A percentile compares a stretch with the other conserved stretches of the same genome.
Conservation (phyloP, 2,113 vertebrate genomes). For the Myiozetetes cayanensis region DNA sequence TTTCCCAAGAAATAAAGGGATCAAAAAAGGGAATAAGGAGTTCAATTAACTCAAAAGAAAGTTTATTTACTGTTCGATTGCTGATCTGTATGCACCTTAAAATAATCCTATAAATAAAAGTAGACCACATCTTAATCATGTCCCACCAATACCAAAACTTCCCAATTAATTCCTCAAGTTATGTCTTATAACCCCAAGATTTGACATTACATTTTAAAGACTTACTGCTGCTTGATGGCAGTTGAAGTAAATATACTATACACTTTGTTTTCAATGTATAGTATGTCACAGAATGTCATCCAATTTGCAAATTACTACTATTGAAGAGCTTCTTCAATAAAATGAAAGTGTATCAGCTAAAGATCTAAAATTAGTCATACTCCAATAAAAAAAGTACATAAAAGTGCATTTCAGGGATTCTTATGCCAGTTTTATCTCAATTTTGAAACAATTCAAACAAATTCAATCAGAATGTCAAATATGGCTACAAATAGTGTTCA, state of each 20-base stretch:
- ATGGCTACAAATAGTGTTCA: conserved; percentile 67
- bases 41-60: conserved; percentile 47
- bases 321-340: conserved; percentile 64
- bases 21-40: conserved; percentile 36
- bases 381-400: conserved; percentile 78
- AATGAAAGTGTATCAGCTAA: conserved; percentile 65
- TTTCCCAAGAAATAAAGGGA: conserved; percentile 46
- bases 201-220: conserved; percentile 44
- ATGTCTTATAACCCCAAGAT: conserved; percentile 19
- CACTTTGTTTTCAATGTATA: conserved; percentile 44
- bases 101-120: conserved; percentile 63
- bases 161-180: conserved; percentile 44
- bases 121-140: conserved; percentile 46
- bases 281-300: neutral
- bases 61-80: conserved; percentile 36
- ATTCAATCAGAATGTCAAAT: conserved; percentile 67
- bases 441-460: conserved; percentile 71
- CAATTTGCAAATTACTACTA: conserved; percentile 51
- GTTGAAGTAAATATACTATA: conserved; percentile 34
- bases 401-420: conserved; percentile 77
- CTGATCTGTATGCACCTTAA: conserved; percentile 58
- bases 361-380: conserved; percentile 73
- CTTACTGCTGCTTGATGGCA: conserved; percentile 45
- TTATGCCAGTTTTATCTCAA: conserved; percentile 72
- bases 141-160: conserved; percentile 56